Percentiles rank a stretch among this genome's conserved stretches.
Evolutionary conservation across 37 sponge, comb jelly and placozoan species (phyloP).

Genomic region (Axinella damicornis): DNA sequence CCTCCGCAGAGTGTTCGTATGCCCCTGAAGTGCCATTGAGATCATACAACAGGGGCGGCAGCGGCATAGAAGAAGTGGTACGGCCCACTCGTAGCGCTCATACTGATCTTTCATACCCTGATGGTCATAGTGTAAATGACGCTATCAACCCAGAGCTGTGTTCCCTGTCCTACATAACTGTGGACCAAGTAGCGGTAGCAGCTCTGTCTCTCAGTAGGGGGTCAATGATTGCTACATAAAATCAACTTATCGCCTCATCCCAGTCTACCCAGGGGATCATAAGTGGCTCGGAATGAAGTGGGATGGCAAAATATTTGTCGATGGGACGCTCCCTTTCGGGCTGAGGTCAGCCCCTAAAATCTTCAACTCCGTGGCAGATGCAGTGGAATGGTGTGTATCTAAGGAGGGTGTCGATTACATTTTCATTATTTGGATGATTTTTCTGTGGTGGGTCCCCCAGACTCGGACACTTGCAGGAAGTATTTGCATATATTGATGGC

Average conservation of each 20-base stretch:
- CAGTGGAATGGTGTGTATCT: slow-evolving; percentile 21
- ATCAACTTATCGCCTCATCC: slow-evolving; percentile 50
- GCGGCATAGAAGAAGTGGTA: no score
- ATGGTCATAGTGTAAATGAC: slow-evolving; percentile 45
- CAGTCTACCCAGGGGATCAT: slow-evolving; percentile 34
- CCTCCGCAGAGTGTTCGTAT: background rate
- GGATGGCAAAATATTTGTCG: slow-evolving; percentile 20
- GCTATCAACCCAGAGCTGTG: slow-evolving; percentile 24
- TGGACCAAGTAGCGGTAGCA: slow-evolving; percentile 29
- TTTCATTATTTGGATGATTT: slow-evolving; percentile 64
- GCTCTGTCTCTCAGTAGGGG: slow-evolving; percentile 20
- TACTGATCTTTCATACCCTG: slow-evolving; percentile 18
- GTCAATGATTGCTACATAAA: slow-evolving; percentile 43
- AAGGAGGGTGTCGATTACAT: slow-evolving; percentile 7
- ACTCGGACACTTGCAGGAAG: slow-evolving; percentile 6
- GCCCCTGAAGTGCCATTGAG: background rate
- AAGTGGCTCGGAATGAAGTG: slow-evolving; percentile 46
- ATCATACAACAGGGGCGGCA: no score
- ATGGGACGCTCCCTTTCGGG: slow-evolving; percentile 43
- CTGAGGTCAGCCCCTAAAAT: slow-evolving; percentile 60
- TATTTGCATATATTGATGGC: background rate
- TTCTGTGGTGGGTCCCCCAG: slow-evolving; percentile 34
- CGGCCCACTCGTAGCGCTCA: no score
- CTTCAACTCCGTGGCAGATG: slow-evolving; percentile 53
- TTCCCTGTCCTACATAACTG: slow-evolving; percentile 28